These are phyloP conservation scores for Drosophila setosimentum DNA, from an alignment of 2,888 invertebrate species.

Conservation along the genomic window DNA sequence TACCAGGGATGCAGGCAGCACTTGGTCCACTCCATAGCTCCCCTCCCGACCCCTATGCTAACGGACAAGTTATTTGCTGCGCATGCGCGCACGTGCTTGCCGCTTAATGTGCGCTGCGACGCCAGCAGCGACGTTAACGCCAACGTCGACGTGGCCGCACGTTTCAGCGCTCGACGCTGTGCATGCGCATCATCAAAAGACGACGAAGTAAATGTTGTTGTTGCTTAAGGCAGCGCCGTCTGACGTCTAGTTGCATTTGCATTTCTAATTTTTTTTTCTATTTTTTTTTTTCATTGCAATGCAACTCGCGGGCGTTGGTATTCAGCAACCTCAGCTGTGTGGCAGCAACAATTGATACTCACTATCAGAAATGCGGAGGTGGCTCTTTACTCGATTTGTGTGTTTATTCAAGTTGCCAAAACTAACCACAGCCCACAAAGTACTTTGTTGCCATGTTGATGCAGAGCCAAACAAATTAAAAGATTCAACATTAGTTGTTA, in stretches of 20 bases:
- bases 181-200: slow-evolving; percentile 72
- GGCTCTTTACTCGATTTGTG: slow-evolving; percentile 21
- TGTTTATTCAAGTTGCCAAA: slow-evolving; percentile 26
- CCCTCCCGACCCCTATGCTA: neutral
- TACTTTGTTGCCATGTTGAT: neutral
- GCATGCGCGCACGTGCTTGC: slow-evolving; percentile 79
- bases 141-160: slow-evolving; percentile 61
- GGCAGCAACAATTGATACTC: slow-evolving; percentile 32
- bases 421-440: slow-evolving; percentile 26
- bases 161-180: slow-evolving; percentile 59
- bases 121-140: slow-evolving; percentile 30
- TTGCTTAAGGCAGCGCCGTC: slow-evolving; percentile 22
- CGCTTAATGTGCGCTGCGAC: slow-evolving; percentile 66
- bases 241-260: slow-evolving; percentile 65
- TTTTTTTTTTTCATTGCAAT: slow-evolving; percentile 45
- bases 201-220: slow-evolving; percentile 27
- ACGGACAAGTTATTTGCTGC: slow-evolving; percentile 75
- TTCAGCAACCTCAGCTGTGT: slow-evolving; percentile 20
- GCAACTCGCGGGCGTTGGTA: slow-evolving; percentile 58
- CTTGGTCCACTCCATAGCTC: slow-evolving; percentile 32
- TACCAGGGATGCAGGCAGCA: slow-evolving; percentile 38
- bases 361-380: slow-evolving; percentile 32
- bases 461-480: neutral
- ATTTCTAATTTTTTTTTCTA: slow-evolving; percentile 77
- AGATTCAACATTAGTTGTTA: neutral